Conservation (phyloP, 2,113 vertebrate genomes). For the Proterorhinus semilunaris region DNA sequence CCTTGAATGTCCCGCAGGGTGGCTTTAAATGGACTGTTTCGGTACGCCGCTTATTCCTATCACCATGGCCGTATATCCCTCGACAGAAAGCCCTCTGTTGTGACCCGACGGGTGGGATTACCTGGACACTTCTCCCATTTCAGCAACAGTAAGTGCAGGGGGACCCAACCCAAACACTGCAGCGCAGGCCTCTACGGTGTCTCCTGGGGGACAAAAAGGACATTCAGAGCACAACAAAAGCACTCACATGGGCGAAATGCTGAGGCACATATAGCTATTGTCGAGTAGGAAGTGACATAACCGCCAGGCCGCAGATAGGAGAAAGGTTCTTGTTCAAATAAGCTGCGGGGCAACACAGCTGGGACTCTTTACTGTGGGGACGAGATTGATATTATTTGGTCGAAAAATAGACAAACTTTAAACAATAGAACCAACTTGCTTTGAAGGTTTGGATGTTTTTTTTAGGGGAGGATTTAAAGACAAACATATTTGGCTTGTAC, state of each 20-base stretch:
- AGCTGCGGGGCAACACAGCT: slow-evolving; percentile 17
- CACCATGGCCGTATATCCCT: not conserved
- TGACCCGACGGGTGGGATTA: slow-evolving; percentile 59
- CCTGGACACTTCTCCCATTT: slow-evolving; percentile 67
- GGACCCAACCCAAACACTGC: slow-evolving; percentile 5
- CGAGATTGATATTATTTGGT: not conserved
- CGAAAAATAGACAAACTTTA: slow-evolving; percentile 2
- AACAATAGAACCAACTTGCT: not conserved
- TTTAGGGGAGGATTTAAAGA: too few relatives aligned
- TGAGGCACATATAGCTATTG: slow-evolving; percentile 51
- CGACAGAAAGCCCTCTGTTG: slow-evolving; percentile 75
- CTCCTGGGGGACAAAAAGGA: slow-evolving; percentile 43
- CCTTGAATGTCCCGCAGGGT: too few relatives aligned
- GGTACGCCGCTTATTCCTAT: too few relatives aligned
- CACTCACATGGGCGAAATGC: slow-evolving; percentile 47
- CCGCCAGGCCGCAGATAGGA: slow-evolving; percentile 18
- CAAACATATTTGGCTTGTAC: too few relatives aligned
- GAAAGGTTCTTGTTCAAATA: not conserved
- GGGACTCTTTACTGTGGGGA: slow-evolving; percentile 2
- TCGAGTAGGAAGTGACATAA: slow-evolving; percentile 54
- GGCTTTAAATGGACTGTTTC: too few relatives aligned
- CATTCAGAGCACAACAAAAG: slow-evolving; percentile 57
- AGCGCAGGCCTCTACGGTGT: slow-evolving; percentile 12
- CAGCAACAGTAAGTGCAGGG: slow-evolving; percentile 49
- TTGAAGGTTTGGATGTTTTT: not conserved